Base-by-base conservation (phyloP, 2,113 vertebrate genomes). In the Tor tambroides region DNA sequence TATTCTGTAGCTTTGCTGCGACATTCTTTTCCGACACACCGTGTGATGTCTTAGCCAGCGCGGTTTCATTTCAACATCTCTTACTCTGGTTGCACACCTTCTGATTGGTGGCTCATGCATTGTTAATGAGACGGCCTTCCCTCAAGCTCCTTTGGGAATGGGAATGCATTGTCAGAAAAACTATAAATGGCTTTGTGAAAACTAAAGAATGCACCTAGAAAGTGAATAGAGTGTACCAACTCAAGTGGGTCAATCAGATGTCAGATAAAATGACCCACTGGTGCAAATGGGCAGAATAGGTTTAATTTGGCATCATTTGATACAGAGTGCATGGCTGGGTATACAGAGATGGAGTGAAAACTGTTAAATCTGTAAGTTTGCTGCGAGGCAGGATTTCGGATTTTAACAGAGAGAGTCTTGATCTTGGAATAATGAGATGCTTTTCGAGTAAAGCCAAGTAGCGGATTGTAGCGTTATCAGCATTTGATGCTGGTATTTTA, bases 101-200 rank as follows among this genome's bases (percentile, higher is more conserved):
- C 90, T 90, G 86, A 92, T 91, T 90, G 86, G 87, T 85, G 46
- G 69, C 86, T 91, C 84, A 91, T 93, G 61, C 87, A 91, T 92
- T 88, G 76, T 84, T 90, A 88, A 88, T 86, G 32, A n/a, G 65
- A 75, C 14, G 49, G 41, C 49, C 71, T 87, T n/a, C 71, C 84
- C 67, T 71, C 54, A 85, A 69, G 41, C 71, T 26, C 65, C 9
- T 21, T 19, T 46, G 59, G 4, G 19, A 51, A 83, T 54, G 43
- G 15, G 43, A 56, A 72, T 72, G 65, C 28, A 72, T 49, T 54
- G 21, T 71, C 21, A 26, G 28, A n/a, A 83, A 30, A 63, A 26
- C 61, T 41, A n/a, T 26, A 46, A 76, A 76, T 46, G 38, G 74
- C 23, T 76, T 76, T 49, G n/a, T 76, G 74, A 49, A 76, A 76